Base-by-base conservation (phyloP, 1,140 invertebrate species). In the Caenorhabditis inopinata region DNA sequence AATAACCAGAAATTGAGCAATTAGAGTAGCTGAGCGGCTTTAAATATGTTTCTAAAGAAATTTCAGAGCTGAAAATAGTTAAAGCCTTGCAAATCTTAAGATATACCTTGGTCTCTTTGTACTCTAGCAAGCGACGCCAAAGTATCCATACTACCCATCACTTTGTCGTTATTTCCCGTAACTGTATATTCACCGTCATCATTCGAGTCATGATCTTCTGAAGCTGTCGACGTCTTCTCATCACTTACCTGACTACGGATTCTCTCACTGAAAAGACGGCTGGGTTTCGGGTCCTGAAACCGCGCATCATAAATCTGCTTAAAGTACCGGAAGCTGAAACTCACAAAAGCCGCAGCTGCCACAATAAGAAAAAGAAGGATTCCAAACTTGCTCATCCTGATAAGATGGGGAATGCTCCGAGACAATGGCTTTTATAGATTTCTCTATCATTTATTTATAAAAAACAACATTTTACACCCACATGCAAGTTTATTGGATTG, bases 121-220 rank as follows among this genome's bases (percentile, higher is more conserved):
- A 68, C 58, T 38, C n/a, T 68, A 1, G 58, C 58, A 42, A 68
- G 58, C 5, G 58, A 38, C 16, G 5, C 5, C 58, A 68, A 38
- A 2, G 58, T 68, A n/a, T 68, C 58, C 32, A 68, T 68, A 32
- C 58, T 68, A 18, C 58, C 58, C 32, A 68, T 38, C 7, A 68
- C 58, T 38, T 38, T 12, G 32, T 21, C n/a, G 1, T 18, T 38
- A 5, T 6, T 68, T 9, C 23, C 27, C 11, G 7, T 32, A 32
- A 4, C 14, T n/a, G 21, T 11, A 3, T 12, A 16, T 62, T 62
- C 27, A 21, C 32, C 2, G 14, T 32, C 3, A 14, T 58, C 27
- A 21, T 29, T 3, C 12, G 29, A 25, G 6, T 32, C 0, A 25
- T 53, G 53, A 16, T 32, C 1, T 35, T 62, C 58, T 38, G 51